phyloP scores from a whole-genome alignment of 2,113 vertebrate genomes.

The Perca flavescens region DNA sequence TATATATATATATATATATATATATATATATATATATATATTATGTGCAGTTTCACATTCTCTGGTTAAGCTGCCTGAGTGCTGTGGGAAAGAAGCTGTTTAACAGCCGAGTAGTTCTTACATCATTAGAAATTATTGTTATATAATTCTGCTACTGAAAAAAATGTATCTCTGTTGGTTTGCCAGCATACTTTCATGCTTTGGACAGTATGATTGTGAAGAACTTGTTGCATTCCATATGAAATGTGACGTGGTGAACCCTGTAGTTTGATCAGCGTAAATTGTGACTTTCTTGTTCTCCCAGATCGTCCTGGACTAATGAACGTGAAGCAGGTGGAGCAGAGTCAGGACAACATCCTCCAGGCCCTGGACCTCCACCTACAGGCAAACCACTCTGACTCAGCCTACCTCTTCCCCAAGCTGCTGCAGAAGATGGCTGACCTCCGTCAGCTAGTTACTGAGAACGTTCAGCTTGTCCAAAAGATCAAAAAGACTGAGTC shows the following conservation, averaged over 20 bases:
- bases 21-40: too few relatives aligned
- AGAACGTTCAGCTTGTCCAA: conserved; percentile 96
- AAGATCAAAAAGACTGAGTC: conserved; percentile 98
- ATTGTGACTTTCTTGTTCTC: conserved; percentile 3
- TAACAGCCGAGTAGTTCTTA: too few relatives aligned
- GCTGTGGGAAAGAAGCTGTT: too few relatives aligned
- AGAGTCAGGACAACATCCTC: conserved; percentile 97
- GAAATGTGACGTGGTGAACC: neutral
- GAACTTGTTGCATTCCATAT: neutral
- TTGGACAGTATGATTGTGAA: neutral
- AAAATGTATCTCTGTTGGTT: neutral
- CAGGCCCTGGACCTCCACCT: conserved; percentile 95
- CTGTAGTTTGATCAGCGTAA: neutral
- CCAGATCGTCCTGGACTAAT: conserved; percentile 97
- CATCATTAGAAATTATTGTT: neutral
- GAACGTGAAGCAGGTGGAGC: conserved; percentile 96
- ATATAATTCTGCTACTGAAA: neutral
- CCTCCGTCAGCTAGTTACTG: conserved; percentile 96
- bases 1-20: too few relatives aligned
- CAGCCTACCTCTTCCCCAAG: conserved; percentile 97
- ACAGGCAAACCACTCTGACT: conserved; percentile 94
- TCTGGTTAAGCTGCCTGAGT: too few relatives aligned
- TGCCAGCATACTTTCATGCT: neutral
- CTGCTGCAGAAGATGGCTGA: conserved; percentile 99
- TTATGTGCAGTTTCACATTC: too few relatives aligned